Base-by-base conservation (phyloP, 1,140 invertebrate species). In the Drosophila biarmipes region DNA sequence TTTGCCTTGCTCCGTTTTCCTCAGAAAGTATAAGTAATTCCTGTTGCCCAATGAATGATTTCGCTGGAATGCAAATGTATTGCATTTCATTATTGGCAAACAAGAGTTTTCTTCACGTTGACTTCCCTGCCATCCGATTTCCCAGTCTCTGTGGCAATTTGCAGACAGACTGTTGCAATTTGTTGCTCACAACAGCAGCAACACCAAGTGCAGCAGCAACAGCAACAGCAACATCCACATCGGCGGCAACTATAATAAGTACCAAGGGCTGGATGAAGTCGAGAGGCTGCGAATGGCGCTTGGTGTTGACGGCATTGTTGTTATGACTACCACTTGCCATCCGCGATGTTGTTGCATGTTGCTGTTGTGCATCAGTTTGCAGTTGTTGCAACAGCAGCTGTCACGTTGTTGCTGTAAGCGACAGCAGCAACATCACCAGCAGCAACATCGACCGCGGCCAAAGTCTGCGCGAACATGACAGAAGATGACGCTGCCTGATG, bases 281-380 rank as follows among this genome's bases (percentile, higher is more conserved):
- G 48, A 75, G 71, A 74, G 73, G 62, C 62, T 76, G 72, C 55
- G 54, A 64, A 64, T 75, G 73, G 73, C 72, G 73, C 62, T 75
- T 66, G 62, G 73, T 76, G 72, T 76, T 68, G 73, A 55, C 72
- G 54, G 73, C 72, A 57, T 59, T 76, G 73, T 76, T 76, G 75
- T 76, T 76, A 76, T 76, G 72, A 76, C 73, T 76, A 67, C 73
- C 72, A 76, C 72, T 67, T 76, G 55, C 72, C 72, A 56, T 64
- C 34, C 61, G 46, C 27, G 66, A 38, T 69, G 63, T 68, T 69
- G 66, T 46, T 67, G 66, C 54, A 69, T 69, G 73, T 76, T 77
- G 74, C 53, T 62, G 57, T 57, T 54, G 59, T 61, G 63, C 63
- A 69, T 59, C 63, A 61, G 17, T 46, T 35, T n/a, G 57, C 38